Evolutionary conservation across 2,888 invertebrate species (phyloP).

Genomic region (Chrysolina americana): DNA sequence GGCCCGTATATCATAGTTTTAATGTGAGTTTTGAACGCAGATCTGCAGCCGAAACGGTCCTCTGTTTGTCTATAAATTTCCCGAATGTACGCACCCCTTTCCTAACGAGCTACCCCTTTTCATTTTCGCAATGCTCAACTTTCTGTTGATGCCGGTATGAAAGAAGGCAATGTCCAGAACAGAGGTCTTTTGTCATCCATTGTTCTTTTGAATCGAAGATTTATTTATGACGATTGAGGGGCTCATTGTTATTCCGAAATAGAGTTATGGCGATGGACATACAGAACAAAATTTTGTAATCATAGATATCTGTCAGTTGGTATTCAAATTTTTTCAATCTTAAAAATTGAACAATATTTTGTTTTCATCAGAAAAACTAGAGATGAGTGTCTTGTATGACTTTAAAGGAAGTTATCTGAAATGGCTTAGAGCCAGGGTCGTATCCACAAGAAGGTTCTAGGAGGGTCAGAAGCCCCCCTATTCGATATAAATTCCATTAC

Average conservation of each 20-base stretch:
- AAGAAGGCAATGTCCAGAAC: conserved; percentile 20
- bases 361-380: no score
- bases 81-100: conserved; percentile 64
- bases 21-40: conserved; percentile 69
- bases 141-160: conserved; percentile 19
- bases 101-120: conserved; percentile 55
- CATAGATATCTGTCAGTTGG: no score
- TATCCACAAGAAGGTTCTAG: no score
- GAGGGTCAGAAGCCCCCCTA: no score
- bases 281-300: no score
- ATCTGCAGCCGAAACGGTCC: conserved; percentile 64
- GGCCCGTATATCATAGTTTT: conserved; percentile 70
- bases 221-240: conserved; percentile 13
- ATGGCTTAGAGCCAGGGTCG: no score
- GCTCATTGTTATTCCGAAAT: conserved; percentile 1
- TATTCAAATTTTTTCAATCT: no score
- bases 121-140: conserved; percentile 22
- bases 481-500: no score
- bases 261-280: neutral
- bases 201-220: conserved; percentile 20
- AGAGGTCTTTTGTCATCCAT: conserved; percentile 22
- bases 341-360: no score
- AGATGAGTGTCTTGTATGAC: no score
- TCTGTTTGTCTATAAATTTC: conserved; percentile 70
- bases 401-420: no score